A percentile compares a stretch with the other conserved stretches of the same genome.
Conservation (phyloP, 2,113 vertebrate genomes). For the Sphaerodactylus townsendi region DNA sequence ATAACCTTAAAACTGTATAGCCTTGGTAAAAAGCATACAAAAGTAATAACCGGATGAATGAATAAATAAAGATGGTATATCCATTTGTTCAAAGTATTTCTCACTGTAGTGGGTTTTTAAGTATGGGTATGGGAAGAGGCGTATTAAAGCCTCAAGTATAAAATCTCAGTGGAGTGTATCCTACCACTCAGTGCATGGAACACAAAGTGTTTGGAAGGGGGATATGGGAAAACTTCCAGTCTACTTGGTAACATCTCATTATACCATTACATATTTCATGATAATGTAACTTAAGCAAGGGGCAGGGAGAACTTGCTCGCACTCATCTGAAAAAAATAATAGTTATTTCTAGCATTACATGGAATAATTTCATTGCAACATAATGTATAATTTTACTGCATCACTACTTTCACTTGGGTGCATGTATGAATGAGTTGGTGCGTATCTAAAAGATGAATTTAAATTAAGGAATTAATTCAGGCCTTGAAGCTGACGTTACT, state of each 20-base stretch:
- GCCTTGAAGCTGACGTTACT: neutral
- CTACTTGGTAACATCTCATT: neutral
- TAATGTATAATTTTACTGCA: constrained; percentile 5
- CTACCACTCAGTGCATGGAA: too few relatives aligned
- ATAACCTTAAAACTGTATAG: too few relatives aligned
- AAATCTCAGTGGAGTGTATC: neutral
- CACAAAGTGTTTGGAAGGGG: too few relatives aligned
- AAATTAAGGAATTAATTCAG: constrained; percentile 15
- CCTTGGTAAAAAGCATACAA: too few relatives aligned
- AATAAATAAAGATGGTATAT: neutral
- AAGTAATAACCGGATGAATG: too few relatives aligned
- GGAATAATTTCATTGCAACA: constrained; percentile 15
- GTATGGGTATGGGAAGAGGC: neutral
- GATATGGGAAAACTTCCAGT: neutral
- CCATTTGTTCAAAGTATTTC: neutral
- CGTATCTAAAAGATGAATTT: neutral
- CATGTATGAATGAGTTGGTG: neutral
- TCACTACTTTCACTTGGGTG: neutral
- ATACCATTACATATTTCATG: neutral
- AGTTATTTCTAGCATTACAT: constrained; percentile 13
- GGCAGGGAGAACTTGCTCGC: neutral
- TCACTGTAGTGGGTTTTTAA: too few relatives aligned
- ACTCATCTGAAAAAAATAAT: constrained; percentile 16
- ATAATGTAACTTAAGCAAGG: neutral
- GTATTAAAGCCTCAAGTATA: neutral